phyloP scores from a whole-genome alignment of 2,888 invertebrate genomes.

The Macaria liturata region DNA sequence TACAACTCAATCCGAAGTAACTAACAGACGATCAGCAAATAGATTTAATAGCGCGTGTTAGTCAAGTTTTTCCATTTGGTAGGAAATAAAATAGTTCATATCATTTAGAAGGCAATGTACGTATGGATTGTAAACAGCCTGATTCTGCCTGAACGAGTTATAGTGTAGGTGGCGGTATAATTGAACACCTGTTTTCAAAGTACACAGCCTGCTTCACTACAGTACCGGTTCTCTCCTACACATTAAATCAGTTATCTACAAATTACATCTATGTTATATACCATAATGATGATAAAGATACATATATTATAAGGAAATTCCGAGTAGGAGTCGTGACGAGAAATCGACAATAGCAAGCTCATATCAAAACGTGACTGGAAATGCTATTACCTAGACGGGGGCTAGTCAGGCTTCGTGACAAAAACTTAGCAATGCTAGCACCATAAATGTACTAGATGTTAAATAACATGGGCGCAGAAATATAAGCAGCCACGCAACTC shows the following conservation, averaged over 20 bases:
- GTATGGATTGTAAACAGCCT: conserved; percentile 45
- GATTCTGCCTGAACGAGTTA: conserved; percentile 38
- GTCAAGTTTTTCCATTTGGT: background rate
- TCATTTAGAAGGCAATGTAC: conserved; percentile 43
- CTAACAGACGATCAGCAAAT: background rate
- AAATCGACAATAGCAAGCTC: conserved; percentile 10
- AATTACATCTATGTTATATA: background rate
- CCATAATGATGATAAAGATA: background rate
- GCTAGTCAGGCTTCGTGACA: conserved; percentile 19
- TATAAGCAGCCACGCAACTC: conserved; percentile 7
- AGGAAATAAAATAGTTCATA: background rate
- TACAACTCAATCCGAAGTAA: background rate
- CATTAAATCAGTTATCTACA: conserved; percentile 1
- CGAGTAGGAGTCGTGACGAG: conserved; percentile 6
- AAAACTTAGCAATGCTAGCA: conserved; percentile 16
- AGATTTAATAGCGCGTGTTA: background rate
- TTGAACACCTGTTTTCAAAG: conserved; percentile 47
- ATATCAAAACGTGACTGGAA: conserved; percentile 23
- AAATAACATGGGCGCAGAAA: conserved; percentile 2
- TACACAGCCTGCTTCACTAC: conserved; percentile 4
- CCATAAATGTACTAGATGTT: conserved; percentile 1
- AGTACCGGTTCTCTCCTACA: conserved; percentile 20
- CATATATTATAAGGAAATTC: conserved; percentile 2
- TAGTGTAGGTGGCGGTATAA: conserved; percentile 42
- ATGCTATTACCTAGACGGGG: conserved; percentile 10